Evolutionary conservation across 2,888 invertebrate genomes (phyloP), one percentile per base, ranked within the genome.

Genomic region (Eupithecia inturbata): DNA sequence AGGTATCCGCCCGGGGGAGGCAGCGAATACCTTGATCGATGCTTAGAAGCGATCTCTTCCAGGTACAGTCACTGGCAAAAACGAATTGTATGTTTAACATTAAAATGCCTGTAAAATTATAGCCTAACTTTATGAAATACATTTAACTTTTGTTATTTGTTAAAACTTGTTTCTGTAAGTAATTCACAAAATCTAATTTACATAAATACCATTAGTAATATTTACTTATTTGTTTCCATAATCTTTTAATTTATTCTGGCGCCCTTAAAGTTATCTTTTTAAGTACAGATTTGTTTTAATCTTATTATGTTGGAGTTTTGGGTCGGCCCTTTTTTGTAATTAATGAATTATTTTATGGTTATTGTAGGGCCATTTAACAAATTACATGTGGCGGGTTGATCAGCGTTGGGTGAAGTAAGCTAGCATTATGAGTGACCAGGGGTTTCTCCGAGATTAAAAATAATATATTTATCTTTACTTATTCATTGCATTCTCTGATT

Each of bases 241-340:
- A 85, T 84, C 83, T 84, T 82, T 81, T 84, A 84, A 87, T 84
- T 81, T 84, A 82, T 83, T 82, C 81, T 72, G 80, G 74, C 78
- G 75, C 76, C 78, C 73, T 72, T 78, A 62, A 82, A 80, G 82
- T 81, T 80, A 79, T 78, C 80, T 81, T 67, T 77, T 75, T 74
- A 77, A 66, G 76, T 57, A 41, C 78, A 80, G 78, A 81, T 81
- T 83, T 82, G 79, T 78, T 73, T 75, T 85, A 85, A 86, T 85
- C 84, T 83, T 84, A 80, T 84, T 83, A 83, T 83, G 81, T 80
- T 78, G 78, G 82, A 81, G 78, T 82, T 80, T 77, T 67, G 76
- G 79, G 78, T 71, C 49, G 68, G 72, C 71, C 79, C 80, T 83
- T 85, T 87, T 64, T 83, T 81, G 81, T 82, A 74, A 74, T 70